Percentiles rank a stretch among this genome's conserved stretches.
Conservation (phyloP, 2,888 invertebrate species). For the Pegoplata infirma region DNA sequence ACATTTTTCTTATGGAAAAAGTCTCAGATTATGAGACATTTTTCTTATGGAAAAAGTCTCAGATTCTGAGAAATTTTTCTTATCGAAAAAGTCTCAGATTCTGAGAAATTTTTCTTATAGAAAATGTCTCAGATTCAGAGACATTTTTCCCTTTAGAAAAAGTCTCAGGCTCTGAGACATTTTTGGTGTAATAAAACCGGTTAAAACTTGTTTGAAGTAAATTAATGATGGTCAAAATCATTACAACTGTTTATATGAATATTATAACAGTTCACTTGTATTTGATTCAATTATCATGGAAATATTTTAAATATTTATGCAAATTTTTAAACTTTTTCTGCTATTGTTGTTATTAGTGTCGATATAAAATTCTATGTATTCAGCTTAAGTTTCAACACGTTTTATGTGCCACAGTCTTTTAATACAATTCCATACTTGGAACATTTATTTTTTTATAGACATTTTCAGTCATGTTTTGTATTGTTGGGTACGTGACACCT, state of each 20-base stretch:
- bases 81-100: too few relatives aligned
- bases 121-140: too few relatives aligned
- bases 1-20: too few relatives aligned
- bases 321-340: neutral
- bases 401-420: constrained; percentile 13
- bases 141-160: too few relatives aligned
- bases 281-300: neutral
- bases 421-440: constrained; percentile 1
- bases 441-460: neutral
- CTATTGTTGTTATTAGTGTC: neutral
- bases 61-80: too few relatives aligned
- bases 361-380: neutral
- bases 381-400: constrained; percentile 29
- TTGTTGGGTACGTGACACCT: constrained; percentile 13
- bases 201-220: neutral
- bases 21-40: too few relatives aligned
- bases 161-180: too few relatives aligned
- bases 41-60: too few relatives aligned
- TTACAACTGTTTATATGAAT: neutral
- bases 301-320: constrained; percentile 8
- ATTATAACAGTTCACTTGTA: constrained; percentile 10
- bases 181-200: too few relatives aligned
- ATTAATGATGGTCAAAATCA: neutral
- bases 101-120: too few relatives aligned
- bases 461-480: neutral